Conservation (phyloP, 2,797 vertebrate species). For the Choloepus didactylus region DNA sequence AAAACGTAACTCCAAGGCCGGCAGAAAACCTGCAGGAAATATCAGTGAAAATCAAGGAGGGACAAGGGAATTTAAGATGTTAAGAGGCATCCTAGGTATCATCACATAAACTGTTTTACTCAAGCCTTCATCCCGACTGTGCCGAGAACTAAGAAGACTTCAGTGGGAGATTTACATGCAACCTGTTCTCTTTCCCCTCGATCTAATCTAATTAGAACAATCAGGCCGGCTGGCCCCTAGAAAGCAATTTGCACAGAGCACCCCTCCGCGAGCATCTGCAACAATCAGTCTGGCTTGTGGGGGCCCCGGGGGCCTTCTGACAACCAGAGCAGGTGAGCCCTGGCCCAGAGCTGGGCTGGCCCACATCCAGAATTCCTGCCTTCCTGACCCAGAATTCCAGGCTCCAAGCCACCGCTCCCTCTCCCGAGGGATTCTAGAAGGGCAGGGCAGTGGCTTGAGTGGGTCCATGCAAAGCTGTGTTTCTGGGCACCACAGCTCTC, state of each 20-base stretch:
- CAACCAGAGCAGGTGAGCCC: too few species aligned
- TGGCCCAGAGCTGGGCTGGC: neutral
- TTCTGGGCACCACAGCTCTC: neutral
- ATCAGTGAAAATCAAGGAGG: neutral
- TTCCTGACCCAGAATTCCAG: neutral
- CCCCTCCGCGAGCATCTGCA: accelerated
- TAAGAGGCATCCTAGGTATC: neutral
- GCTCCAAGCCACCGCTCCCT: neutral
- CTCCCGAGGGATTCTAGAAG: neutral
- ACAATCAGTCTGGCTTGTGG: accelerated
- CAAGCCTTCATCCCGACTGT: neutral
- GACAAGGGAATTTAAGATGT: neutral
- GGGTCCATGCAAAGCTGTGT: neutral
- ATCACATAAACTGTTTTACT: slow-evolving; percentile 45
- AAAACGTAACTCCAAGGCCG: neutral
- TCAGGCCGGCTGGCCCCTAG: neutral
- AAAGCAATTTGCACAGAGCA: accelerated
- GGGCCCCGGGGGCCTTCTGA: neutral
- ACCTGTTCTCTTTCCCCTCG: slow-evolving; percentile 24
- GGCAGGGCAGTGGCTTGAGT: neutral
- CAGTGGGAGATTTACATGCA: neutral
- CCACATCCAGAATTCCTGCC: too few species aligned
- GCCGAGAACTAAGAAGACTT: neutral
- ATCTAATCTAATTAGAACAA: slow-evolving; percentile 69
- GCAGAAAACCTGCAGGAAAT: slow-evolving; percentile 69